phyloP scores from a whole-genome alignment of 1,140 invertebrate species.

The Heliconius melpomene region DNA sequence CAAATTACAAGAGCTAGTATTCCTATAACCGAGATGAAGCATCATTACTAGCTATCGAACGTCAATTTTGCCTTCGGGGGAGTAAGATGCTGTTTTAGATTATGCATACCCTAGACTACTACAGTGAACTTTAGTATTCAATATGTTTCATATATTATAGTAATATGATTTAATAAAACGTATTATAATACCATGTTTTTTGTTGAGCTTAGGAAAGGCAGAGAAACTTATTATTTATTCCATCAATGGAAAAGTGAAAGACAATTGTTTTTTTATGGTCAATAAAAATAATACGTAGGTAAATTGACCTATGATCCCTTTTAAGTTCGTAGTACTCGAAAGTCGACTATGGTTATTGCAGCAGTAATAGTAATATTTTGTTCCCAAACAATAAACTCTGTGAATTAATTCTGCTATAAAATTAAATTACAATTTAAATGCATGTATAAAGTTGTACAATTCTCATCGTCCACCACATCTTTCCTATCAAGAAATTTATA shows the following conservation, averaged over 20 bases:
- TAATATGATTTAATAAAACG: not conserved
- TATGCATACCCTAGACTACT: not conserved
- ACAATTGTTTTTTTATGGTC: not conserved
- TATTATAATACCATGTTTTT: not conserved
- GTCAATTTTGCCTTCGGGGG: slow-evolving; percentile 44
- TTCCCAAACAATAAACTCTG: not conserved
- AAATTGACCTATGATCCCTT: not conserved
- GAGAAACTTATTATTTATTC: not conserved
- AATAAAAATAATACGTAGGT: not conserved
- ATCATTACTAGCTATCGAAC: slow-evolving; percentile 43
- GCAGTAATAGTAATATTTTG: slow-evolving; percentile 3
- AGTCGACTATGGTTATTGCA: not conserved
- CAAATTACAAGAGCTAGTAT: not conserved
- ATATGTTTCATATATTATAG: not conserved
- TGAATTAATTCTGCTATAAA: not conserved
- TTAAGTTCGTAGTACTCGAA: not conserved
- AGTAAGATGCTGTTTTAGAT: not conserved
- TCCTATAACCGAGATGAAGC: slow-evolving; percentile 12
- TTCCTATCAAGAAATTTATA: slow-evolving; percentile 34
- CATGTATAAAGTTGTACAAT: slow-evolving; percentile 10
- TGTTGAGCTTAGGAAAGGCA: not conserved
- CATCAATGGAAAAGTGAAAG: not conserved
- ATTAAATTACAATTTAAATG: slow-evolving; percentile 14
- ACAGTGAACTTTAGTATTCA: slow-evolving; percentile 4
- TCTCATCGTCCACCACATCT: slow-evolving; percentile 17